Evolutionary conservation across 1,140 invertebrate genomes (phyloP), one percentile per base, ranked within the genome.

Genomic region (Daktulosphaira vitifoliae): DNA sequence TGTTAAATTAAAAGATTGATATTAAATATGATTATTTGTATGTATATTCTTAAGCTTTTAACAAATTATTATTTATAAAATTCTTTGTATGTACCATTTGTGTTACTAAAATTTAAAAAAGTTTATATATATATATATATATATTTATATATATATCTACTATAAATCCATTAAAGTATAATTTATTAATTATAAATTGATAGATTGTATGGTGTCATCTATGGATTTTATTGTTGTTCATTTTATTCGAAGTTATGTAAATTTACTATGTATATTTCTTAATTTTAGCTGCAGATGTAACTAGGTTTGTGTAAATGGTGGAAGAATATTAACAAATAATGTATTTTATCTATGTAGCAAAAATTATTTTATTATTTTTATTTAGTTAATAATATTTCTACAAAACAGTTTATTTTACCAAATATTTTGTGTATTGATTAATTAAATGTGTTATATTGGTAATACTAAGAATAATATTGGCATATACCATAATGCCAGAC

Each of bases 291-390:
- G 26, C 42, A 62, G 56, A 29, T 46, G 56, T 33, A 22, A 62
- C 25, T 62, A 48, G 42, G 56, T 62, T 62, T 62, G 23, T 62
- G 56, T 62, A 62, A 62, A 62, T 62, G 56, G 56, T 62, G 56
- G 56, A 62, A 62, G 56, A 62, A 33, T 62, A 62, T 62, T 18
- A 33, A 62, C 25, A 33, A 33, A 20, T 46, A 33, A 20, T 62
- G 56, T 62, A 48, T 62, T 62, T 59, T 29, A 48, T 62, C 42
- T 29, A 46, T 62, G 29, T 37, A 62, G 29, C 29, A 11, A 5
- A 11, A 33, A 33, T 6, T 11, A 33, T 33, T 33, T 33, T 33
- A 33, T 6, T 33, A 33, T n/a, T n/a, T n/a, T n/a, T n/a, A n/a
- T n/a, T n/a, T n/a, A n/a, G 11, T 33, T 6, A 33, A 33, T 33